phyloP scores from a whole-genome alignment of 2,888 invertebrate species.

The Mylabris sibirica region DNA sequence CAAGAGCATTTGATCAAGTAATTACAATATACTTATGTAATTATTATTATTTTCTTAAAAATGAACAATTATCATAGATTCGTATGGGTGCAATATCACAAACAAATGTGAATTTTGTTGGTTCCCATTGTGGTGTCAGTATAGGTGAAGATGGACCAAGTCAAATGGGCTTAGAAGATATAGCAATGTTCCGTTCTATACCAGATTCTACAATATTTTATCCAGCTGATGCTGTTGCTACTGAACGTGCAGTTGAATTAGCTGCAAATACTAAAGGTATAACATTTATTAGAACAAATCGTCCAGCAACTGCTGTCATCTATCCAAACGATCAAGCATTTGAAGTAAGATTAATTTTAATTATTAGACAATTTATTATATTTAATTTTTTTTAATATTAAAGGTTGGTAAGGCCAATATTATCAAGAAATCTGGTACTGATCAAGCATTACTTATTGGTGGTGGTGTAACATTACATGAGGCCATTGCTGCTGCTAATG shows the following conservation, averaged over 20 bases:
- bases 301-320: slow-evolving; percentile 87
- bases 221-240: slow-evolving; percentile 91
- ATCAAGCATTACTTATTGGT: slow-evolving; percentile 87
- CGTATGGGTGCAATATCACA: slow-evolving; percentile 99
- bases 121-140: slow-evolving; percentile 97
- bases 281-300: slow-evolving; percentile 94
- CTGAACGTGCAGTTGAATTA: slow-evolving; percentile 93
- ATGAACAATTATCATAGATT: slow-evolving; percentile 69
- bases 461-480: slow-evolving; percentile 95
- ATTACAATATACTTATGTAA: too few relatives aligned
- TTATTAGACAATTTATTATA: slow-evolving; percentile 6
- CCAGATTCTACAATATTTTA: slow-evolving; percentile 84
- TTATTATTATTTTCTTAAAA: too few relatives aligned
- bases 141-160: slow-evolving; percentile 99
- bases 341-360: slow-evolving; percentile 61
- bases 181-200: slow-evolving; percentile 92
- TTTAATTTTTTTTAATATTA: slow-evolving; percentile 33
- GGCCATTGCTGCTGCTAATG: slow-evolving; percentile 82
- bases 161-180: slow-evolving; percentile 99
- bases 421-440: slow-evolving; percentile 76
- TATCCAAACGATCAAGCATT: slow-evolving; percentile 87
- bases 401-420: slow-evolving; percentile 81
- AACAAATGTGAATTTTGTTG: slow-evolving; percentile 94
- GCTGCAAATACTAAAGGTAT: slow-evolving; percentile 93
- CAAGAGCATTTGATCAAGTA: slow-evolving; percentile 95